Percentiles rank a stretch among this genome's conserved stretches.
Conservation (phyloP, 2,888 invertebrate species). For the Hecatera dysodea region DNA sequence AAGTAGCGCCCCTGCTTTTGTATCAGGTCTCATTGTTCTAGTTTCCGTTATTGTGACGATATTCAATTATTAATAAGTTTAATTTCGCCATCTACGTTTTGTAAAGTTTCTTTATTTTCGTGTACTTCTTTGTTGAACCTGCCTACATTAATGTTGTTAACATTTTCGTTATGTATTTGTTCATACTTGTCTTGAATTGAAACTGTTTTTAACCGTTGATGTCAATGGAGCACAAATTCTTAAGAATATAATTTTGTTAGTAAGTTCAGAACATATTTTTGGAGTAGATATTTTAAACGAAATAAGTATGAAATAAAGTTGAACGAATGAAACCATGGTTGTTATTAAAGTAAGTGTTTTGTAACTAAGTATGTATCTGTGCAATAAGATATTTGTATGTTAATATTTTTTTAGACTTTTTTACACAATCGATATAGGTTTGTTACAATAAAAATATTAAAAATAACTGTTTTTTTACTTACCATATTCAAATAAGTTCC, state of each 20-base stretch:
- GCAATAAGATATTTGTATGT: conserved; percentile 20
- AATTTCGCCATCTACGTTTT: neutral
- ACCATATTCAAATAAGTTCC: neutral
- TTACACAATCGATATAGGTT: neutral
- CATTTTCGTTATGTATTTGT: neutral
- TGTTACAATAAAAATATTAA: conserved; percentile 38
- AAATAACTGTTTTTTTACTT: neutral
- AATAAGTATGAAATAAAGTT: conserved; percentile 5
- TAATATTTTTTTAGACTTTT: conserved; percentile 7
- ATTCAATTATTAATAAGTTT: conserved; percentile 65
- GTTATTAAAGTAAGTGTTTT: conserved; percentile 13
- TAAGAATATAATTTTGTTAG: neutral
- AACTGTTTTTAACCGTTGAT: neutral
- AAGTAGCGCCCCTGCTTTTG: conserved; percentile 70
- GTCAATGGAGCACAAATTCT: neutral
- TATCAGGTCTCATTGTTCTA: conserved; percentile 75
- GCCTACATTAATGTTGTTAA: neutral
- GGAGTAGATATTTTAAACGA: neutral
- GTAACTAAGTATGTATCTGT: neutral
- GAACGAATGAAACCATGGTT: conserved; percentile 3
- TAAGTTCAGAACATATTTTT: neutral
- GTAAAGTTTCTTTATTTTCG: conserved; percentile 3
- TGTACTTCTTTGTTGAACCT: neutral
- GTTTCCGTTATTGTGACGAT: conserved; percentile 74
- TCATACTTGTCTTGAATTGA: neutral